Percentiles rank a stretch among this genome's conserved stretches.
phyloP scores from a whole-genome alignment of 2,797 vertebrate genomes.

The Coilia nasus region DNA sequence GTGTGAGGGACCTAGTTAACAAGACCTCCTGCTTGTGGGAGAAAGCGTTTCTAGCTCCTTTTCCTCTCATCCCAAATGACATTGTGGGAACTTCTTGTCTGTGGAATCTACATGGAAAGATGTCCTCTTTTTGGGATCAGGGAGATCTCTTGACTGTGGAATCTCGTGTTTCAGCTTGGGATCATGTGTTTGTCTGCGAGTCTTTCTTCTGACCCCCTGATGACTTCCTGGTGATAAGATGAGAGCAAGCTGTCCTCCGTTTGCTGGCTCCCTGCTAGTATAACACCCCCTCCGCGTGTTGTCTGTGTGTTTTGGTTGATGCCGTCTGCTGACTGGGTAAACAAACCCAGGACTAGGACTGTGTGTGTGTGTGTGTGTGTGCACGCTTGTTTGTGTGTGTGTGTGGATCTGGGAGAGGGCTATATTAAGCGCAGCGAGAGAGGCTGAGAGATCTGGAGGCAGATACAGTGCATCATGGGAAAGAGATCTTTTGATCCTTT shows the following conservation, averaged over 20 bases:
- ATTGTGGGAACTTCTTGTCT: background rate
- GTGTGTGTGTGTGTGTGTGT: background rate
- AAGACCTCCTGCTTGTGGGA: background rate
- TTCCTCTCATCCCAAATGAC: background rate
- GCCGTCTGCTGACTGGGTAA: background rate
- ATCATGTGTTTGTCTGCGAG: background rate
- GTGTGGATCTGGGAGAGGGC: background rate
- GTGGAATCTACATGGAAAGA: background rate
- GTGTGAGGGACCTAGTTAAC: background rate
- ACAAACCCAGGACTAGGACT: background rate
- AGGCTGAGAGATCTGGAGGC: background rate
- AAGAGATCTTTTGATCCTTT: background rate
- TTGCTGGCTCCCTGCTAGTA: background rate
- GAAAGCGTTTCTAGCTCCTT: background rate
- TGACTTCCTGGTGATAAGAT: background rate
- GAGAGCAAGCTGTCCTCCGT: background rate
- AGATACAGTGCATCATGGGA: too few relatives aligned
- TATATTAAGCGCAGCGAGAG: background rate
- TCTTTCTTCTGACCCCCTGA: background rate
- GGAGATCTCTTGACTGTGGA: background rate
- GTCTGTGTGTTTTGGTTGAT: background rate
- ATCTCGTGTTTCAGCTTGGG: background rate
- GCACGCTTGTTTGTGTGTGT: background rate
- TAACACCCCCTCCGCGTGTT: background rate
- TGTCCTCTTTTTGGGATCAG: background rate